Conservation (phyloP, 2,888 invertebrate species). For the Tubulanus polymorphus region DNA sequence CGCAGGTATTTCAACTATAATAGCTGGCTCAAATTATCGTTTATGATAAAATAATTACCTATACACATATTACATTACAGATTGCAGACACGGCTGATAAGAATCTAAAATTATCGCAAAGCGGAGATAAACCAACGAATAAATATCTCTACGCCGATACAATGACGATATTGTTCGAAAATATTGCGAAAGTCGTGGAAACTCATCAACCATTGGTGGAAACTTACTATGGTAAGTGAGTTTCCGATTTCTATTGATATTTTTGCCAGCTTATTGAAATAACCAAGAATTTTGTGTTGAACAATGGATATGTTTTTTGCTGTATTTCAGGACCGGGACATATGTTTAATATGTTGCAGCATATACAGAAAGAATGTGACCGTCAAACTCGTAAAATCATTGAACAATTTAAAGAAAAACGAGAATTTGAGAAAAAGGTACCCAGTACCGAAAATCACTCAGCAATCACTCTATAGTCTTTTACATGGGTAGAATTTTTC, state of each 20-base stretch:
- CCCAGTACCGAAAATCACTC: no score
- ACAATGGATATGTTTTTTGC: not conserved
- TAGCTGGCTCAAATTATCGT: not conserved
- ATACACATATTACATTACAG: slow-evolving; percentile 24
- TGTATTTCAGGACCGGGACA: slow-evolving; percentile 62
- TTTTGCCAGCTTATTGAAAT: not conserved
- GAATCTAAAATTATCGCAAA: slow-evolving; percentile 60
- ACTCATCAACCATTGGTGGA: slow-evolving; percentile 85
- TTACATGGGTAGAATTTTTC: slow-evolving; percentile 8
- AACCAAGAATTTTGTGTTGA: not conserved
- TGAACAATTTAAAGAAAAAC: slow-evolving; percentile 68
- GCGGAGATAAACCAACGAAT: slow-evolving; percentile 66
- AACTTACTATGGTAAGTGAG: slow-evolving; percentile 70
- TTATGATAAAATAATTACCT: not conserved
- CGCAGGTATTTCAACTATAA: slow-evolving; percentile 60
- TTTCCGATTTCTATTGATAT: not conserved
- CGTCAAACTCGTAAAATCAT: slow-evolving; percentile 62
- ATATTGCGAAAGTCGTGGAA: slow-evolving; percentile 77
- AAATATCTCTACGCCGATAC: slow-evolving; percentile 84
- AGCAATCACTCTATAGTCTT: no score
- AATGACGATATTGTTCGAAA: slow-evolving; percentile 78
- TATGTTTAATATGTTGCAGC: slow-evolving; percentile 66
- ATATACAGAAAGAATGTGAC: slow-evolving; percentile 68
- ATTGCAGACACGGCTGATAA: slow-evolving; percentile 66
- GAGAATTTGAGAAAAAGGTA: slow-evolving; percentile 64